These are phyloP conservation scores for Oceanodroma tethys DNA, from an alignment of 2,113 vertebrate genomes.

Conservation along the genomic window DNA sequence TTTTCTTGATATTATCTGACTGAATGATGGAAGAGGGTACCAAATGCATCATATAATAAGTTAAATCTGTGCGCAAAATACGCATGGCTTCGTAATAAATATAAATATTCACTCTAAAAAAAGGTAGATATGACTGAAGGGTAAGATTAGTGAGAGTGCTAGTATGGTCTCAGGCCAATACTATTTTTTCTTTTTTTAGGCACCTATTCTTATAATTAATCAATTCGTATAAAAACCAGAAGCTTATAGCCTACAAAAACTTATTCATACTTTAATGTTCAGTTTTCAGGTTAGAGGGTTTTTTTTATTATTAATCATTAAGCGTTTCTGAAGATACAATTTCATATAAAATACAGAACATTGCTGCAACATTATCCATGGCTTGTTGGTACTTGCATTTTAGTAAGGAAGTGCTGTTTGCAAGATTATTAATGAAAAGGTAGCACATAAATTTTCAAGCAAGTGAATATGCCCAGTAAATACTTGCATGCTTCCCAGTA, in stretches of 20 bases:
- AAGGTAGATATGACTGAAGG: neutral
- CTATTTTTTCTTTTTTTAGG: neutral
- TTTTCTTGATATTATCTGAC: neutral
- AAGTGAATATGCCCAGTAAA: neutral
- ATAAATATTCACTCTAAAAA: neutral
- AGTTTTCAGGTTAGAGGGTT: neutral
- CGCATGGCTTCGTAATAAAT: neutral
- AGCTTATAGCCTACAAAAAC: neutral
- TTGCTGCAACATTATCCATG: neutral
- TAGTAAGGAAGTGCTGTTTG: neutral
- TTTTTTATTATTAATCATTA: neutral
- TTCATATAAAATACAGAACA: neutral
- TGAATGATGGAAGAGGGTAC: neutral
- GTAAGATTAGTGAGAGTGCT: neutral
- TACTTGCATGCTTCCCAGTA: neutral
- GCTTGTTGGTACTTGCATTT: neutral
- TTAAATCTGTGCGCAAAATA: neutral
- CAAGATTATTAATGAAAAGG: neutral
- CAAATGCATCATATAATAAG: neutral
- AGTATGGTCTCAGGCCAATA: neutral
- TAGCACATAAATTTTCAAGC: neutral
- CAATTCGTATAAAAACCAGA: neutral
- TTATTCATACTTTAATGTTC: neutral
- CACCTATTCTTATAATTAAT: neutral
- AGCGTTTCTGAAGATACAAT: neutral